A percentile compares a stretch with the other conserved stretches of the same genome.
phyloP scores from a whole-genome alignment of 2,888 invertebrate genomes.

The Nemotelus pantherinus region DNA sequence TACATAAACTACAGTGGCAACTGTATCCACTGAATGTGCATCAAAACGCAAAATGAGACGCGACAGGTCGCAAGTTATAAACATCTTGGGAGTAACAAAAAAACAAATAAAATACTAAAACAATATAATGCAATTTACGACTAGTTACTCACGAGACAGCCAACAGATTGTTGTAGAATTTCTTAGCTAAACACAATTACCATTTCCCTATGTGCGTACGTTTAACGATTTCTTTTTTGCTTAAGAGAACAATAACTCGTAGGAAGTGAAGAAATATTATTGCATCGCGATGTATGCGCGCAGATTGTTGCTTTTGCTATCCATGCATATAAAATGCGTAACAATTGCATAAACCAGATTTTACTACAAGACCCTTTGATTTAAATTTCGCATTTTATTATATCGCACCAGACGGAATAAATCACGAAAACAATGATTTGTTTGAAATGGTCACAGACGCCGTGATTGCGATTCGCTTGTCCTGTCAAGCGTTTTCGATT shows the following conservation, averaged over 20 bases:
- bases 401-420: too few relatives aligned
- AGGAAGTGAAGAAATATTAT: neutral
- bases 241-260: conserved; percentile 20
- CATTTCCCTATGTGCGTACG: conserved; percentile 26
- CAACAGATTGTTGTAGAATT: neutral
- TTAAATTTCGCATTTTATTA: too few relatives aligned
- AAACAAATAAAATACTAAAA: neutral
- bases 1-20: too few relatives aligned
- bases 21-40: too few relatives aligned
- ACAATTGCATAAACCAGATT: too few relatives aligned
- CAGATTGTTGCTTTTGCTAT: neutral
- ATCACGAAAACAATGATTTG: too few relatives aligned
- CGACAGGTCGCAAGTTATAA: conserved; percentile 9
- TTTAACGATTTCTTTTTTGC: neutral
- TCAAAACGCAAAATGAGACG: neutral
- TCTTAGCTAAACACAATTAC: conserved; percentile 5
- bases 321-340: neutral
- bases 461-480: too few relatives aligned
- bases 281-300: neutral
- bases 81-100: neutral
- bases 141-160: neutral
- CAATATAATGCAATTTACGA: neutral
- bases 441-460: too few relatives aligned
- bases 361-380: too few relatives aligned
- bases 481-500: too few relatives aligned